Evolutionary conservation across 2,888 invertebrate genomes (phyloP).

Genomic region (Tridacna gigas): DNA sequence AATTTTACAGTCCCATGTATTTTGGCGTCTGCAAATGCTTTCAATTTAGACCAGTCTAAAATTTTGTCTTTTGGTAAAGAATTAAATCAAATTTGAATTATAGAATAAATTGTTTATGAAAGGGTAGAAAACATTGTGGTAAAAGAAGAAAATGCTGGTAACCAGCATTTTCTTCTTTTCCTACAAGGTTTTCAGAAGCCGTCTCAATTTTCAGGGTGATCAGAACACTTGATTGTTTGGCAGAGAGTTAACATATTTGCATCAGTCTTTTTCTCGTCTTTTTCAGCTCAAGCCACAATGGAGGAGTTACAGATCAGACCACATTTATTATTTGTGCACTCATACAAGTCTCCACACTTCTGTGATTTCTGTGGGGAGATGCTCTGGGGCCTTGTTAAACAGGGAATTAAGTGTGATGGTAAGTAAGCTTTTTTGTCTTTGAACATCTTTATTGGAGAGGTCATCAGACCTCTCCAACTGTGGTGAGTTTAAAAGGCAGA

Average conservation of each 20-base stretch:
- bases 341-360: constrained; percentile 99
- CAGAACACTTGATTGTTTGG: not conserved
- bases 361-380: constrained; percentile 99
- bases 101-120: no score
- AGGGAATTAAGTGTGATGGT: constrained; percentile 99
- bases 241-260: not conserved
- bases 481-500: no score
- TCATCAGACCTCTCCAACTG: no score
- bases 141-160: not conserved
- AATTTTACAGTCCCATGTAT: no score
- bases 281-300: constrained; percentile 84
- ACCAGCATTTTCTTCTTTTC: not conserved
- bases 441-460: no score
- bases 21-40: no score
- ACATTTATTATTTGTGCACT: constrained; percentile 97
- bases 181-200: not conserved
- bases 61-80: no score
- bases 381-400: constrained; percentile 98
- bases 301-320: constrained; percentile 86
- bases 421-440: constrained; percentile 73
- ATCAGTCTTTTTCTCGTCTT: not conserved
- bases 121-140: not conserved
- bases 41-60: no score
- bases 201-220: not conserved
- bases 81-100: no score